Conservation (phyloP, 2,113 vertebrate genomes). For the Petromus typicus region DNA sequence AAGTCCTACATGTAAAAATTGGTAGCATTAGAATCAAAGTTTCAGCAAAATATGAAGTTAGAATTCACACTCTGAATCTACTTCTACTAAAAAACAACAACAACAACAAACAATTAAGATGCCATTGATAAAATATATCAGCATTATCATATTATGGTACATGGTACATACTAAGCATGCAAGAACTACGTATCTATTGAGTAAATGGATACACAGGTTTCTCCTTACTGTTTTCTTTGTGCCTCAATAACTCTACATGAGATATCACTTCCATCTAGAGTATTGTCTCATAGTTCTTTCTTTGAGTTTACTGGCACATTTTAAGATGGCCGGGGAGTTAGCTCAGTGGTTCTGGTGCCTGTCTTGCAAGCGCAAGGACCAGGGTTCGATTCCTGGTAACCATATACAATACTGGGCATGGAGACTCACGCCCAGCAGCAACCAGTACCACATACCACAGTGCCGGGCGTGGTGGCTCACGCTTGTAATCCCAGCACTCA, state of each 20-base stretch:
- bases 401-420: too few relatives aligned
- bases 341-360: too few relatives aligned
- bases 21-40: background rate
- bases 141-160: background rate
- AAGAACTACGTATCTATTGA: background rate
- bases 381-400: too few relatives aligned
- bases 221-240: background rate
- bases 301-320: too few relatives aligned
- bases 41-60: background rate
- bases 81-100: background rate
- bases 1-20: background rate
- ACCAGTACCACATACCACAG: too few relatives aligned
- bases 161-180: background rate
- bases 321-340: too few relatives aligned
- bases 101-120: background rate
- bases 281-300: background rate
- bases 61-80: background rate
- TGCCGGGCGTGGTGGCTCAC: too few relatives aligned
- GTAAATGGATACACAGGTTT: background rate
- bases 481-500: too few relatives aligned
- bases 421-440: too few relatives aligned
- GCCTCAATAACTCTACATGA: background rate
- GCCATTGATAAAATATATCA: background rate
- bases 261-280: background rate
- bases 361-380: too few relatives aligned